Conservation (phyloP, 2,797 vertebrate genomes). For the Hyperoplus lanceolatus region DNA sequence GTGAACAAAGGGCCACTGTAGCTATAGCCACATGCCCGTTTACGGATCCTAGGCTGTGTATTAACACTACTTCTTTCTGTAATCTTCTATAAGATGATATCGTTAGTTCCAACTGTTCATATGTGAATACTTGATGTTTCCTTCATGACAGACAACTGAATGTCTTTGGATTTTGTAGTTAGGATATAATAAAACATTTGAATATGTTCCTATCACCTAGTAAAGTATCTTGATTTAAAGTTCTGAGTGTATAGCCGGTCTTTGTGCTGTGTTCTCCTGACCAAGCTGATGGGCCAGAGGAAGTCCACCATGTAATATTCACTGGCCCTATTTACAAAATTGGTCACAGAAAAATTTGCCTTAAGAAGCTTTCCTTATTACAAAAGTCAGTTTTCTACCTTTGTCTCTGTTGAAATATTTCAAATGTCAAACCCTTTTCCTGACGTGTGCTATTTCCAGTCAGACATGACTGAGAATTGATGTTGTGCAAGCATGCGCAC, state of each 20-base stretch:
- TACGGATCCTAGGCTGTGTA: too few relatives aligned
- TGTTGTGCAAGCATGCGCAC: too few relatives aligned
- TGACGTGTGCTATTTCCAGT: conserved; percentile 40
- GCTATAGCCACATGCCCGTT: too few relatives aligned
- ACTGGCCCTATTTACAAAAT: background rate
- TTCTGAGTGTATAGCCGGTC: background rate
- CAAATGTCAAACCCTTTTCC: conserved; percentile 17
- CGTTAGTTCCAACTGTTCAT: background rate
- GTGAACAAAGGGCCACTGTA: too few relatives aligned
- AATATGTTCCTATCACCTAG: background rate
- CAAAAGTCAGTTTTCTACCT: background rate
- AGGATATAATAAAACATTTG: background rate
- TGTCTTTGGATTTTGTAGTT: background rate
- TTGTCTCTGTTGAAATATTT: background rate
- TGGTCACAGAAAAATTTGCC: background rate
- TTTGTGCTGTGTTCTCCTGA: background rate
- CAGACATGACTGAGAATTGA: conserved; percentile 20
- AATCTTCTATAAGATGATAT: too few relatives aligned
- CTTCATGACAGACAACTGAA: background rate
- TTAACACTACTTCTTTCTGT: too few relatives aligned
- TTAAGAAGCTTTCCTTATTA: background rate
- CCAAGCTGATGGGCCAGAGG: background rate
- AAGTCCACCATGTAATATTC: background rate
- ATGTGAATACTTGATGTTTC: background rate
- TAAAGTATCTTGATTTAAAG: background rate